Conservation (phyloP, 37 sponge, comb jelly and placozoan genomes). For the Tethya wilhelma region DNA sequence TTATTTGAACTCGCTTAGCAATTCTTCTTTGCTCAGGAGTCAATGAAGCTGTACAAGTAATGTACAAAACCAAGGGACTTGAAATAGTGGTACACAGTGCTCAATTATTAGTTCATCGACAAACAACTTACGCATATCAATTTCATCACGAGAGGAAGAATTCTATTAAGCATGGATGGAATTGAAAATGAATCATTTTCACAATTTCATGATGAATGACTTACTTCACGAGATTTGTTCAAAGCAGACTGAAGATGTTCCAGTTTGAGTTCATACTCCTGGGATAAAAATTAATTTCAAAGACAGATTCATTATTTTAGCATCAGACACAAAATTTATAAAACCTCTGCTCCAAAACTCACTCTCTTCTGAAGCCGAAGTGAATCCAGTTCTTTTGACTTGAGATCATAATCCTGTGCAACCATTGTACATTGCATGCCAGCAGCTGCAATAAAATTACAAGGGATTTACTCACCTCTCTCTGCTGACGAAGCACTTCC, state of each 20-base stretch:
- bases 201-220: too few species aligned
- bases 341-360: not conserved
- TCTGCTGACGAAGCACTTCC: conserved; percentile 34
- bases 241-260: conserved; percentile 33
- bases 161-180: too few species aligned
- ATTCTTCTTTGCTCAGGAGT: conserved; percentile 34
- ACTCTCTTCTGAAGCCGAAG: conserved; percentile 30
- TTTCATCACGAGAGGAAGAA: too few species aligned
- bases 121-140: too few species aligned
- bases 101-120: too few species aligned
- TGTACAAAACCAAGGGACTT: too few species aligned
- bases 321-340: not conserved
- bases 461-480: conserved; percentile 1
- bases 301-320: not conserved
- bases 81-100: too few species aligned
- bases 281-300: not conserved
- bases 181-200: too few species aligned
- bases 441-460: not conserved
- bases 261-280: conserved; percentile 45
- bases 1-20: conserved; percentile 42
- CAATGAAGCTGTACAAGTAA: conserved; percentile 60
- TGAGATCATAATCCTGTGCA: conserved; percentile 18
- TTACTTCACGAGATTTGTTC: conserved; percentile 11
- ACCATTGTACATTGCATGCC: not conserved
- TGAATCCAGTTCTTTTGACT: conserved; percentile 23